A percentile compares a stretch with the other conserved stretches of the same genome.
Conservation (phyloP, 2,888 invertebrate genomes). For the Lithophane socia region DNA sequence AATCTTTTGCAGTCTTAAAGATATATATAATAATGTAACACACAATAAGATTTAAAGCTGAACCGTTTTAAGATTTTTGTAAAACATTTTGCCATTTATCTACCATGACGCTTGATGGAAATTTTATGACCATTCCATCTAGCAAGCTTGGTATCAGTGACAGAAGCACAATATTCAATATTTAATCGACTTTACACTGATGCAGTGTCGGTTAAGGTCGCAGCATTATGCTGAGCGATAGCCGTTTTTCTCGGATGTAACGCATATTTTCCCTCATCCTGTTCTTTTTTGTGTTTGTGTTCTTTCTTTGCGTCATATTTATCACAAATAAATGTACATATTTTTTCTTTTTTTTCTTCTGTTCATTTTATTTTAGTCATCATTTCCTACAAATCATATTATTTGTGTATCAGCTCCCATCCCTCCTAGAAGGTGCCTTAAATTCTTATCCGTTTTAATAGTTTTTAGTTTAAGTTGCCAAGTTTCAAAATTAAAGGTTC, state of each 20-base stretch:
- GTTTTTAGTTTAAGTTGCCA: conserved; percentile 32
- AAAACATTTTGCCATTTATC: neutral
- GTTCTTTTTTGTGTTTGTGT: too few relatives aligned
- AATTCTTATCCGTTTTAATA: neutral
- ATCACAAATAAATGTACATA: too few relatives aligned
- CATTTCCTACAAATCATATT: neutral
- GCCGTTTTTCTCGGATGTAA: too few relatives aligned
- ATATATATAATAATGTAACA: too few relatives aligned
- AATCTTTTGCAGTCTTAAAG: neutral
- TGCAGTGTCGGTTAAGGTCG: too few relatives aligned
- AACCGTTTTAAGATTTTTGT: neutral
- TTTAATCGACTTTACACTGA: too few relatives aligned
- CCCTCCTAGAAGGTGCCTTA: neutral
- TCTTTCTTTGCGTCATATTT: too few relatives aligned
- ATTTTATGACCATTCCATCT: neutral
- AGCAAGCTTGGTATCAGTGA: neutral
- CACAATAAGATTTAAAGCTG: neutral
- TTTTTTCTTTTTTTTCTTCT: too few relatives aligned
- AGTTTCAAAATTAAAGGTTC: conserved; percentile 47
- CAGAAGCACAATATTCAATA: neutral
- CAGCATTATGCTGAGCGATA: too few relatives aligned
- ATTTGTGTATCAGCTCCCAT: neutral
- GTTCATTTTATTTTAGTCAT: neutral
- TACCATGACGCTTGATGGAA: neutral
- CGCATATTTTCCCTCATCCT: too few relatives aligned